Evolutionary conservation across 2,888 invertebrate species (phyloP), one percentile per base, ranked within the genome.

Genomic region (Conus canariensis): DNA sequence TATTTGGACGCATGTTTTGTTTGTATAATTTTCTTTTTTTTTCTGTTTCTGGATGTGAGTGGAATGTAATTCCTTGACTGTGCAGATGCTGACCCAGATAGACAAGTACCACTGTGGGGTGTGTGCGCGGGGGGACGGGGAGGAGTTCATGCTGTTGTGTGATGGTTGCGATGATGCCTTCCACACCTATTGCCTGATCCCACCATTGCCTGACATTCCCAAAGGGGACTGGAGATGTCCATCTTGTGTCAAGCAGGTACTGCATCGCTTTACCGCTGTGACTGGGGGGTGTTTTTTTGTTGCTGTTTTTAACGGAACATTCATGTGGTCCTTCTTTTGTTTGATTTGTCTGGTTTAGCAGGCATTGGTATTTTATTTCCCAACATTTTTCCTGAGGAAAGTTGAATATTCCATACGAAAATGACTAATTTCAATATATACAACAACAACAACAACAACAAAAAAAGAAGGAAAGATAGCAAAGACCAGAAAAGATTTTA

Each of bases 221-320:
- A 99, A 99, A 97, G 99, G 99, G 58, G 99, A 99, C 96, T 99
- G 99, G 99, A 97, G 99, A 59, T 99, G 99, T 96, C 99, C 99
- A 1, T 98, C 98, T 93, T 99, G 99, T 96, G 98, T 99, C 5
- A 98, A 98, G 0, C 98, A 96, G 93, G 96, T 96, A 91, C 92
- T 70, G 10, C 70, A 70, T 16, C 14, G 70, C 74, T n/a, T n/a
- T 19, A 22, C 22, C 6, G 8, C 19, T 74, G 22, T 74, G 64
- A 10, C 64, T 74, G 12, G 1, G 7, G 12, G 12, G 10, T 64
- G 12, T 8, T 16, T 70, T 70, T 70, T 70, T 16, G 70, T 5
- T 64, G 64, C 2, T 64, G 64, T n/a, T 77, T 45, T 45, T 45
- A 4, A 45, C 45, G 45, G 4, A 45, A 45, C 45, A 4, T 45